Conservation (phyloP, 1,140 invertebrate species). For the Aricia agestis region DNA sequence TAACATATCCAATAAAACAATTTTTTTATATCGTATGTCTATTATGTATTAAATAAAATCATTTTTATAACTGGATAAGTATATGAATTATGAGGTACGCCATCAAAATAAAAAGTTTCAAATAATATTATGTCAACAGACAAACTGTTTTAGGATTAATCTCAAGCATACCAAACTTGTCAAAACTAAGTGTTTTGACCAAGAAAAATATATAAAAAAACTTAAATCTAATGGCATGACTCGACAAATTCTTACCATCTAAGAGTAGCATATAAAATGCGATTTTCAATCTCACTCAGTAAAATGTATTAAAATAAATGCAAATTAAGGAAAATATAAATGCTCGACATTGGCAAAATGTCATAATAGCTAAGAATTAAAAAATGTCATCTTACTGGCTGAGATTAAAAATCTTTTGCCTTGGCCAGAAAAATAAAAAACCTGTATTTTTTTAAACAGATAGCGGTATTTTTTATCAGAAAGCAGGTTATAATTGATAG, state of each 20-base stretch:
- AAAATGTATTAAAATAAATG: background rate
- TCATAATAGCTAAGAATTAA: background rate
- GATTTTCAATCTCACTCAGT: background rate
- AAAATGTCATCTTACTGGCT: background rate
- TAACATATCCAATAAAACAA: no score
- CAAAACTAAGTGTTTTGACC: background rate
- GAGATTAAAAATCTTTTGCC: background rate
- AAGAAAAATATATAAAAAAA: slow-evolving; percentile 32
- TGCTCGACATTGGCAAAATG: background rate
- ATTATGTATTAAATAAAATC: no score
- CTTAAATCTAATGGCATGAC: slow-evolving; percentile 72
- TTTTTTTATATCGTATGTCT: no score
- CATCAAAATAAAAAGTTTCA: no score
- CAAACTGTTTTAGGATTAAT: background rate
- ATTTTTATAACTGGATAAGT: no score
- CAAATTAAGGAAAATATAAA: background rate
- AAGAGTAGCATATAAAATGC: slow-evolving; percentile 26
- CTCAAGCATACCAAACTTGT: background rate
- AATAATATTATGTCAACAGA: background rate
- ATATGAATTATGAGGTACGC: no score
- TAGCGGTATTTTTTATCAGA: no score
- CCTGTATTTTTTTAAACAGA: background rate
- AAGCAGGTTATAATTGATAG: no score
- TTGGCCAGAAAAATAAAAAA: background rate
- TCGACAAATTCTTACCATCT: slow-evolving; percentile 54